Conservation (phyloP, 1,140 invertebrate species). For the Drosophila rhopaloa region DNA sequence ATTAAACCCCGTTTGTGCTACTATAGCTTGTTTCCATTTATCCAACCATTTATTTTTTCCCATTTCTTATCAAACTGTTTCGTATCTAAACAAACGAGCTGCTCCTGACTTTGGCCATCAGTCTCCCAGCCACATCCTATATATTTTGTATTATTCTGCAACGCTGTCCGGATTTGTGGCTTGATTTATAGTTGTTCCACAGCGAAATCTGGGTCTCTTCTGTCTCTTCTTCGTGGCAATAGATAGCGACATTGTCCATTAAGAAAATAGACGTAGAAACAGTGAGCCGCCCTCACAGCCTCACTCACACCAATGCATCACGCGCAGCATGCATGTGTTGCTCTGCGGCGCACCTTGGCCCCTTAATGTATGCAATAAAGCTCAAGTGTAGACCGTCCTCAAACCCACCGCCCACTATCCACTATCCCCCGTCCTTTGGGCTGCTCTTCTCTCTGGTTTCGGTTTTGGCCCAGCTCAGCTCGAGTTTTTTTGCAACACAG, state of each 20-base stretch:
- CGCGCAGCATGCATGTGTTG: conserved; percentile 46
- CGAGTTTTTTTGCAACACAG: conserved; percentile 42
- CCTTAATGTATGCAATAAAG: conserved; percentile 83
- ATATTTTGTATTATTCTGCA: conserved; percentile 26
- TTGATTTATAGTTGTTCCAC: conserved; percentile 64
- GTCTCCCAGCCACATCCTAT: conserved; percentile 20
- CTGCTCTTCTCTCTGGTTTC: conserved; percentile 26
- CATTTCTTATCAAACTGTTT: conserved; percentile 28
- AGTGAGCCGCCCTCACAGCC: conserved; percentile 12
- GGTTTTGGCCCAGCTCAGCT: conserved; percentile 40
- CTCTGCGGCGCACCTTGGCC: conserved; percentile 76
- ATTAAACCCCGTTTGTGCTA: too few relatives aligned
- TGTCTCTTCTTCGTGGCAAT: conserved; percentile 20
- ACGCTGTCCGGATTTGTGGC: conserved; percentile 52
- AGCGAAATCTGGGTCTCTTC: conserved; percentile 15
- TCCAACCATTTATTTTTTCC: conserved; percentile 4
- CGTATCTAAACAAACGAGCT: conserved; percentile 38
- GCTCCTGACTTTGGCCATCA: conserved; percentile 46
- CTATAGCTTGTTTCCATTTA: not conserved
- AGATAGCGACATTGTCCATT: conserved; percentile 74
- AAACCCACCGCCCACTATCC: conserved; percentile 16
- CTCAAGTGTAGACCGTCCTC: conserved; percentile 67
- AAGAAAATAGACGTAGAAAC: conserved; percentile 64
- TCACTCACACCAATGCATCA: conserved; percentile 36
- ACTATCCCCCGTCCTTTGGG: conserved; percentile 1